These are phyloP conservation scores for Setipinna tenuifilis DNA, from an alignment of 2,797 vertebrate genomes.

Conservation along the genomic window DNA sequence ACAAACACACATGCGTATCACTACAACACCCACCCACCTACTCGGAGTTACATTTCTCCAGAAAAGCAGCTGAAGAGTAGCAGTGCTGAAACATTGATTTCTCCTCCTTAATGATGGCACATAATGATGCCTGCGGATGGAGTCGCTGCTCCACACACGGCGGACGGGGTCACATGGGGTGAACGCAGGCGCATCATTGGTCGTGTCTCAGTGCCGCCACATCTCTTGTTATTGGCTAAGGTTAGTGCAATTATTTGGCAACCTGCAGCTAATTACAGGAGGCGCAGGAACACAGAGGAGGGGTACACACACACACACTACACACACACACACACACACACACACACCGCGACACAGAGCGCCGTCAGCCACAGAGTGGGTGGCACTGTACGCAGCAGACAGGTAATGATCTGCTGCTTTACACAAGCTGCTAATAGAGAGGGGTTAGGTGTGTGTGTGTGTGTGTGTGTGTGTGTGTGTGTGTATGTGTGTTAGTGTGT, in stretches of 20 bases:
- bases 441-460: conserved; percentile 21
- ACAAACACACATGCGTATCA: background rate
- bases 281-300: conserved; percentile 62
- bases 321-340: too few species aligned
- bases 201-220: conserved; percentile 55
- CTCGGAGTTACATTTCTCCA: too few species aligned
- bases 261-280: conserved; percentile 69
- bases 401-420: conserved; percentile 69
- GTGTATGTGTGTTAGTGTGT: too few species aligned
- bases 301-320: conserved; percentile 51
- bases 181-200: conserved; percentile 32
- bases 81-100: too few species aligned
- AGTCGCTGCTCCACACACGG: background rate
- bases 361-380: conserved; percentile 63
- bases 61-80: too few species aligned
- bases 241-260: conserved; percentile 73
- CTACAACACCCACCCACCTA: background rate
- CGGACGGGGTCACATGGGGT: conserved; percentile 42
- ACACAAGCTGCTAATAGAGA: conserved; percentile 55
- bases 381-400: conserved; percentile 58
- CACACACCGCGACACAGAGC: conserved; percentile 51
- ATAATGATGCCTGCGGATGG: too few species aligned
- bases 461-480: too few species aligned
- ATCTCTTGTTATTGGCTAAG: conserved; percentile 73
- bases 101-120: too few species aligned